Conservation (phyloP, 1,140 invertebrate species). For the Drosophila sulfurigaster region DNA sequence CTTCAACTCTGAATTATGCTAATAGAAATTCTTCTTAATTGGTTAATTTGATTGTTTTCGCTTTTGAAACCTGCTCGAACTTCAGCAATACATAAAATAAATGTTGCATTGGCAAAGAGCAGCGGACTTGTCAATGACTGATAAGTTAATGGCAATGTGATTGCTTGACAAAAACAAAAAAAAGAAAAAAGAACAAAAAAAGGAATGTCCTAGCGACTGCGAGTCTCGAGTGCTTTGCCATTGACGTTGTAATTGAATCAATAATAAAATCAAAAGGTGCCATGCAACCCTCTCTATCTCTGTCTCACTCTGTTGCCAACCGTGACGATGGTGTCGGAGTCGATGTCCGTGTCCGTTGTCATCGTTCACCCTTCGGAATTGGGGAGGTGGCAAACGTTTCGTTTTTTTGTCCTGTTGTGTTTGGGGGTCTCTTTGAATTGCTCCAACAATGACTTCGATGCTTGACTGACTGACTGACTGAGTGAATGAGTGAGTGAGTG, state of each 20-base stretch:
- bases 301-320: not conserved
- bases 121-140: slow-evolving; percentile 15
- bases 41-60: too few species aligned
- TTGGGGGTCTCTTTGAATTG: slow-evolving; percentile 6
- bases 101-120: not conserved
- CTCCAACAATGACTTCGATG: slow-evolving; percentile 17
- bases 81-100: too few species aligned
- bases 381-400: not conserved
- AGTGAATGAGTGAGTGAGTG: slow-evolving; percentile 1
- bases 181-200: not conserved
- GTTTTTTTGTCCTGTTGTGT: slow-evolving; percentile 3
- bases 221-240: slow-evolving; percentile 28
- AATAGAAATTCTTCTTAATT: too few species aligned
- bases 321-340: slow-evolving; percentile 18
- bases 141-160: slow-evolving; percentile 36
- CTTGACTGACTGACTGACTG: slow-evolving; percentile 15
- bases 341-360: slow-evolving; percentile 50
- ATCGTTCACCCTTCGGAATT: slow-evolving; percentile 29
- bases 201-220: slow-evolving; percentile 21
- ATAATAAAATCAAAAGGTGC: slow-evolving; percentile 73
- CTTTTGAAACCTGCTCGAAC: too few species aligned
- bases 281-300: slow-evolving; percentile 2
- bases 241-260: slow-evolving; percentile 79
- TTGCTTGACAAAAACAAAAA: slow-evolving; percentile 29
- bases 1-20: too few species aligned